A percentile compares a stretch with the other conserved stretches of the same genome.
Evolutionary conservation across 2,113 vertebrate genomes (phyloP).

Genomic region (Camelus bactrianus): DNA sequence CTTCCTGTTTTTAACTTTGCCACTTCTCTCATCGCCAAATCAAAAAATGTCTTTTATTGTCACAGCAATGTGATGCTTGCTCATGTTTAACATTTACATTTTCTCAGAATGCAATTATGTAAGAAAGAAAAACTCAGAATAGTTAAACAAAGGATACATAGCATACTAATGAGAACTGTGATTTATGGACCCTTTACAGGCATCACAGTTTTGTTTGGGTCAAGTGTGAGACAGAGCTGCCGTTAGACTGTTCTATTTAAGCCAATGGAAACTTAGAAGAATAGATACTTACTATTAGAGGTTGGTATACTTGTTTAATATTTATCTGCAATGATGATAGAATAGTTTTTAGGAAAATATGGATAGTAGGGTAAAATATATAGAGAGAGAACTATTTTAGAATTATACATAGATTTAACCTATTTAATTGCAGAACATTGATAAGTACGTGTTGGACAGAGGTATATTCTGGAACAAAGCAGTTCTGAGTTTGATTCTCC

Average conservation of each 20-base stretch:
- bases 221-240: not conserved
- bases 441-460: not conserved
- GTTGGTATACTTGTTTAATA: not conserved
- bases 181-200: not conserved
- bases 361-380: not conserved
- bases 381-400: not conserved
- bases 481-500: not conserved
- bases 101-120: constrained; percentile 48
- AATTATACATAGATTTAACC: not conserved
- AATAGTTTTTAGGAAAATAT: not conserved
- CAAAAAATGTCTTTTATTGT: constrained; percentile 49
- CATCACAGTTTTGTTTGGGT: not conserved
- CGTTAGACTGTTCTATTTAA: not conserved
- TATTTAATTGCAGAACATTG: not conserved
- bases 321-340: not conserved
- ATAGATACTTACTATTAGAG: not conserved
- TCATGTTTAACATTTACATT: constrained; percentile 73
- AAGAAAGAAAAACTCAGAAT: constrained; percentile 55
- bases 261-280: not conserved
- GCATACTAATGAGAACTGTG: not conserved
- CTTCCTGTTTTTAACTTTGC: constrained; percentile 48
- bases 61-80: constrained; percentile 45
- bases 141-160: constrained; percentile 46
- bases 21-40: not conserved
- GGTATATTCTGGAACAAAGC: not conserved